These are phyloP conservation scores for Matsumurasca onukii DNA, from an alignment of 1,140 invertebrate genomes.

Conservation along the genomic window DNA sequence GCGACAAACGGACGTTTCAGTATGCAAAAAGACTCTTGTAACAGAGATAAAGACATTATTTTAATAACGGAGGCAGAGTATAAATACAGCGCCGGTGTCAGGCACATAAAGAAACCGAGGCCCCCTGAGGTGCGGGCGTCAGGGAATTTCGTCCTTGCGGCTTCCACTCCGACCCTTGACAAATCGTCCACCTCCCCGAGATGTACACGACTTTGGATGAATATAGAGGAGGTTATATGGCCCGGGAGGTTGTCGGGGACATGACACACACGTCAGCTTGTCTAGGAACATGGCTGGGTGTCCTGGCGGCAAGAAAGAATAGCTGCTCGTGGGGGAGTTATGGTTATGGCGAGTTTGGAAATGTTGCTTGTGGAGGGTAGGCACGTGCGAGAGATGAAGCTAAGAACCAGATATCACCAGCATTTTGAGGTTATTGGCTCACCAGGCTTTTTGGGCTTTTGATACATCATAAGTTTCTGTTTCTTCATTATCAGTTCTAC, in stretches of 20 bases:
- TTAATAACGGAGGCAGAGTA: conserved; percentile 9
- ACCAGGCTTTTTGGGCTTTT: too few species aligned
- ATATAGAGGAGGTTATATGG: conserved; percentile 21
- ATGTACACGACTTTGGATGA: conserved; percentile 2
- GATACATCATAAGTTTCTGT: too few species aligned
- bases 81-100: conserved; percentile 3
- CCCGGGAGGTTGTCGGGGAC: not conserved
- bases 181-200: conserved; percentile 15
- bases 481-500: too few species aligned
- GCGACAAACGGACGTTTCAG: not conserved
- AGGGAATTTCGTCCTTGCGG: conserved; percentile 19
- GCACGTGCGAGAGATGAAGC: too few species aligned
- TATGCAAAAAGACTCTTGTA: not conserved
- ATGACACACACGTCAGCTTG: not conserved
- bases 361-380: too few species aligned
- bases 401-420: too few species aligned
- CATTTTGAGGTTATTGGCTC: too few species aligned
- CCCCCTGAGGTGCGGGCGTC: not conserved
- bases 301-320: not conserved
- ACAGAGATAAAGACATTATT: conserved; percentile 25
- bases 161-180: not conserved
- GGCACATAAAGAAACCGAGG: not conserved
- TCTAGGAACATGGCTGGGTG: too few species aligned
- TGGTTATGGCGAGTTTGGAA: too few species aligned
- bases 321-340: too few species aligned